Evolutionary conservation across 1,140 invertebrate genomes (phyloP), one percentile per base, ranked within the genome.

Genomic region (Drosophila lini): DNA sequence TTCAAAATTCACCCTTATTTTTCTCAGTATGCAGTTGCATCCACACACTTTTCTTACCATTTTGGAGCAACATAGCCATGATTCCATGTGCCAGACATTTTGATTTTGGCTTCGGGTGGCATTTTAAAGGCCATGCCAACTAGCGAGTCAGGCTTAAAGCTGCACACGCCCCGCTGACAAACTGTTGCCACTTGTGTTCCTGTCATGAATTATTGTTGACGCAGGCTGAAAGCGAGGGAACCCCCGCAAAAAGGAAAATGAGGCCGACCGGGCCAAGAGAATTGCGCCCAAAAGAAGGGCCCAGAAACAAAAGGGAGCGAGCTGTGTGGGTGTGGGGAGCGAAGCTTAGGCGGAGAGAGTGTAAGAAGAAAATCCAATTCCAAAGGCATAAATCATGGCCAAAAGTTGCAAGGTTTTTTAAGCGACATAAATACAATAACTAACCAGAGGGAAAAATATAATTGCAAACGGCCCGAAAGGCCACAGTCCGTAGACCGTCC

Each of bases 381-480:
- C 75, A 84, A 71, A 89, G 69, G 74, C 84, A 88, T 88, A 88
- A 88, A 88, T 88, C 84, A 88, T 83, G 81, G 74, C 69, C 42
- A 69, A 89, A 86, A 88, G 83, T 88, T 88, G 80, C 82, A 82
- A 88, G 83, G 63, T 77, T 75, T 89, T 83, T 89, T 82, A 78
- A 74, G 73, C 80, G 80, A 88, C 83, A 88, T 88, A 88, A 89
- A 88, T 88, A 88, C 80, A 88, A 88, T 88, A 88, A 88, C 84
- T 89, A 88, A 88, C 83, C 80, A 89, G 84, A 88, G 83, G 68
- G 77, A 83, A 88, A 86, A 83, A 89, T 88, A 88, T 88, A 88
- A 88, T 88, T 88, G 83, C 86, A 70, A 88, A 80, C 81, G 81
- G 83, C 71, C 83, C 36, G 38, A 77, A 65, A 81, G 63, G 75